Base-by-base conservation (phyloP, 2,113 vertebrate species). In the Verasper variegatus region DNA sequence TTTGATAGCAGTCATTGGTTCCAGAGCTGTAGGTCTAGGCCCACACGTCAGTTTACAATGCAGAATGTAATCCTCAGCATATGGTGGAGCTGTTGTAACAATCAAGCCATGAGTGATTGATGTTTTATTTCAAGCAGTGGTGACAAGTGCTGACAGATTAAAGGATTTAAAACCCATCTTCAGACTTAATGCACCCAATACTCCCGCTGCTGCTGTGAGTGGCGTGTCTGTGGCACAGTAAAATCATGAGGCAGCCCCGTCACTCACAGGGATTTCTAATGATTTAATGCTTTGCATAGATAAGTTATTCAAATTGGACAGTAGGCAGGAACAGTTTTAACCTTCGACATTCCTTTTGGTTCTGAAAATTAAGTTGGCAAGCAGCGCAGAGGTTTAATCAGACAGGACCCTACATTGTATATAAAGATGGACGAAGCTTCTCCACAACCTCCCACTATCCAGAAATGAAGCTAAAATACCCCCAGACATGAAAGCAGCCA, bases 141-240 rank as follows among this genome's bases (percentile, higher is more conserved):
- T 76, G 68, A 61, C 27, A 5, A 62, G 31, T 65, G 18, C 51
- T 85, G 77, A 84, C 72, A 80, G 76, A 78, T 62, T 63, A 49
- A 13, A 68, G 64, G 59, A 81, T 84, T 85, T 78, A 85, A 70
- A 81, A 59, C 60, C 60, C 24, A n/a, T 74, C 54, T 66, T 66
- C 45, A 64, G 51, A 54, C 18, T 7, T 7, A 62, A 77, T 15
- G 55, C 23, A 26, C 21, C 14, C 4, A 60, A 13, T 15, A 8
- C n/a, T 40, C n/a, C n/a, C 2, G 8, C 51, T 54, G 51, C 20
- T 17, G 5, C 15, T 49, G 45, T 49, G 1, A 5, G 51, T 54
- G 47, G 47, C 4, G 5, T 10, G 18, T 45, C 14, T 15, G 14
- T 45, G 12, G 3, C 11, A 45, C 11, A 45, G 11, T 45, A 45